Evolutionary conservation across 2,888 invertebrate genomes (phyloP), one percentile per base, ranked within the genome.

Genomic region (Protodeltote pygarga): DNA sequence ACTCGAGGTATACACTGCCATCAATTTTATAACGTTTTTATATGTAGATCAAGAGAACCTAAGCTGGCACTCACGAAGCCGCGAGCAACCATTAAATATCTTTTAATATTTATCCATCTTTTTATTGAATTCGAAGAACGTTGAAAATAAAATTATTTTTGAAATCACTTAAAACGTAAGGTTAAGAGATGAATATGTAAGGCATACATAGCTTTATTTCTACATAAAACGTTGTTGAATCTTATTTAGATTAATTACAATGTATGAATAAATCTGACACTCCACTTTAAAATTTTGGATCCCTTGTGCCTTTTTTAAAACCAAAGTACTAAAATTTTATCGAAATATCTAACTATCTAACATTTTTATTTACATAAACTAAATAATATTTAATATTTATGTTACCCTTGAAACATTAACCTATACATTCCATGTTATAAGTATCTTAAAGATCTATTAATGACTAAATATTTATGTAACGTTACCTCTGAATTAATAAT

Each of bases 271-370:
- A 42, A 61, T 46, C 32, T 37, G 27, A 33, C 21, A 37, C 33
- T 38, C 24, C 29, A 49, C 39, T 47, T 65, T 58, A 63, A 38
- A 62, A 55, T 70, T 72, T 71, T 65, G 46, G 61, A 69, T 83
- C 76, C 71, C 71, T 77, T 75, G 85, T 85, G 85, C 85, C 84
- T 85, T 85, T 72, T 77, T 84, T 77, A 50, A 68, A 74, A 72
- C 60, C 62, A 51, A 70, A 68, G 66, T 65, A 65, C 63, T 71
- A 72, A 70, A 65, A 65, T 66, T 60, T 59, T 50, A 64, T 66
- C 55, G 47, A 59, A 45, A 50, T 60, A 53, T n/a, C n/a, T 54
- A 61, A 32, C 38, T 50, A 34, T 63, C 33, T 46, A 59, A 62
- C 20, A 44, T 32, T 48, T 50, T 65, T 62, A 62, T 58, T 59